Evolutionary conservation across 2,113 vertebrate genomes (phyloP).

Genomic region (Silurus glanis): DNA sequence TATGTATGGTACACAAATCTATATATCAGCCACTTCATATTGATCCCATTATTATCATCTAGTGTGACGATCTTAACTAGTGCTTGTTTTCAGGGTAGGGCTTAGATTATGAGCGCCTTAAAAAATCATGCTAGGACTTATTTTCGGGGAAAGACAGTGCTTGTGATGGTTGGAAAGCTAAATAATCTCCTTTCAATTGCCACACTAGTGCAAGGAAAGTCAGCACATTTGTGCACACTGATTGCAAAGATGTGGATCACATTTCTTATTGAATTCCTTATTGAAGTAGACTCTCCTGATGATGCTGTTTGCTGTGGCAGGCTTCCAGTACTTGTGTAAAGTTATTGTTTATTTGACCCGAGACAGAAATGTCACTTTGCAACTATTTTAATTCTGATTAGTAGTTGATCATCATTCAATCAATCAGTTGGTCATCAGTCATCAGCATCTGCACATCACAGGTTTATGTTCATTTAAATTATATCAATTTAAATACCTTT

Average conservation of each 20-base stretch:
- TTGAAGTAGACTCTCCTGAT: background rate
- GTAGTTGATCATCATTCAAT: background rate
- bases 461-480: background rate
- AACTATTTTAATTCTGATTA: background rate
- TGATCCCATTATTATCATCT: too few species aligned
- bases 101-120: too few species aligned
- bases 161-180: background rate
- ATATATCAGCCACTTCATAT: too few species aligned
- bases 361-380: background rate
- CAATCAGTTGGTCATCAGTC: too few species aligned
- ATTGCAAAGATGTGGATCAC: background rate
- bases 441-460: background rate
- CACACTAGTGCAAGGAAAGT: background rate
- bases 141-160: too few species aligned
- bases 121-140: too few species aligned
- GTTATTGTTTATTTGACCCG: background rate
- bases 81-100: too few species aligned
- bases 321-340: background rate
- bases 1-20: too few species aligned
- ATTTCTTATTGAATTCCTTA: background rate
- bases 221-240: background rate
- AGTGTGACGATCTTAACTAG: too few species aligned
- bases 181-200: background rate
- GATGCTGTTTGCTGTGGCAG: background rate
- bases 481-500: background rate